These are phyloP conservation scores for Apamea anceps DNA, from an alignment of 2,888 invertebrate species.

Conservation along the genomic window DNA sequence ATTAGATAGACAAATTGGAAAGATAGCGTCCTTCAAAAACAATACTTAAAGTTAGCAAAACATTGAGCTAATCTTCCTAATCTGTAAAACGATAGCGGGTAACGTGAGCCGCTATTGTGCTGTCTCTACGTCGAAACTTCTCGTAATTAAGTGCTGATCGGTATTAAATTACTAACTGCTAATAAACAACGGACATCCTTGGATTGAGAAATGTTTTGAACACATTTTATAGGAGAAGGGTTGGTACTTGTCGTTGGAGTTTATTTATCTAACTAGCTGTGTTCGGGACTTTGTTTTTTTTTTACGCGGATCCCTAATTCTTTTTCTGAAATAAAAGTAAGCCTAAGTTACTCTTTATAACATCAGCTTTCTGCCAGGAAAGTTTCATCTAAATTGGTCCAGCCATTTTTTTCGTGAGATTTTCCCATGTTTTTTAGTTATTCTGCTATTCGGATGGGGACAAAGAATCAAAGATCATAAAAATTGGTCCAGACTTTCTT, in stretches of 20 bases:
- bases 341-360: no score
- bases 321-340: no score
- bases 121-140: conserved; percentile 76
- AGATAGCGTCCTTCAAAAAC: conserved; percentile 54
- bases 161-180: conserved; percentile 78
- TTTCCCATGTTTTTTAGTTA: no score
- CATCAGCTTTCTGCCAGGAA: no score
- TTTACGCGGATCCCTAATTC: no score
- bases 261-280: background rate
- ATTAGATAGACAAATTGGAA: conserved; percentile 56
- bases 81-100: conserved; percentile 78
- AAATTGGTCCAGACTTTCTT: no score
- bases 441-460: no score
- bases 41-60: conserved; percentile 63
- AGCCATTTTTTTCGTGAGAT: no score
- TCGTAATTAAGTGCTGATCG: conserved; percentile 81
- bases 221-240: conserved; percentile 41
- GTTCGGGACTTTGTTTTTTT: no score
- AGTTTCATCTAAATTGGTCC: no score
- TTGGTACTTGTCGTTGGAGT: background rate
- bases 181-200: conserved; percentile 69
- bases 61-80: conserved; percentile 76
- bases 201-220: conserved; percentile 58
- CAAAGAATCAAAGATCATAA: no score
- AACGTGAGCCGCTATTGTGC: conserved; percentile 85